phyloP scores from a whole-genome alignment of 2,888 invertebrate species.

The Drosophila ezoana region DNA sequence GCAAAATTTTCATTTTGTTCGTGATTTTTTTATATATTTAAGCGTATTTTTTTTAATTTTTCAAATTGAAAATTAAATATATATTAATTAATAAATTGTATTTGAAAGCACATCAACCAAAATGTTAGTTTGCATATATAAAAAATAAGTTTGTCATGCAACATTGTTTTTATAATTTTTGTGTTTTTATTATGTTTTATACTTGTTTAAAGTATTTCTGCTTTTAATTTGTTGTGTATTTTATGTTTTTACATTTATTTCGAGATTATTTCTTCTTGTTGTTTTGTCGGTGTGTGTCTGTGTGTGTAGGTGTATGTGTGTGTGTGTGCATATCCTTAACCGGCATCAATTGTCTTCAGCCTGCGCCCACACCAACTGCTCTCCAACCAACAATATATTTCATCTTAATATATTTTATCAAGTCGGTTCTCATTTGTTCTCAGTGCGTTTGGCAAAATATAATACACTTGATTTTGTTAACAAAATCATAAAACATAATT shows the following conservation, averaged over 20 bases:
- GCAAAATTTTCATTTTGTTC: constrained; percentile 35
- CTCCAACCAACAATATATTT: constrained; percentile 33
- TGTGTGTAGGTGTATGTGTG: constrained; percentile 31
- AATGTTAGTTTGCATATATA: constrained; percentile 22
- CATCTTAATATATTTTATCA: constrained; percentile 11
- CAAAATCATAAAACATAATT: constrained; percentile 55
- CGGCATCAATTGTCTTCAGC: constrained; percentile 39
- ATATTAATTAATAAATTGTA: constrained; percentile 28
- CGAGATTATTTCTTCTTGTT: constrained; percentile 61
- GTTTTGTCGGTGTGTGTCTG: constrained; percentile 29
- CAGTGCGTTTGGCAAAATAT: constrained; percentile 59
- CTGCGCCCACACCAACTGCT: constrained; percentile 36
- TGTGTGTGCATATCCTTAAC: constrained; percentile 54
- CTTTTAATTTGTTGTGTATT: constrained; percentile 2
- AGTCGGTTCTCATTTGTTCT: constrained; percentile 47
- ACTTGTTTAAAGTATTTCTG: constrained; percentile 6
- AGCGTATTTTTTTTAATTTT: constrained; percentile 40
- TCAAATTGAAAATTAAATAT: constrained; percentile 34
- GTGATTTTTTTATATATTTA: constrained; percentile 33
- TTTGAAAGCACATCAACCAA: constrained; percentile 37
- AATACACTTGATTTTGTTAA: constrained; percentile 59
- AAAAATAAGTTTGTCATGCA: constrained; percentile 15
- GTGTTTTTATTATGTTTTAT: constrained; percentile 18
- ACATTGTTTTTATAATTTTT: constrained; percentile 1
- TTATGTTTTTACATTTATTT: constrained; percentile 62